Evolutionary conservation across 2,113 vertebrate genomes (phyloP).

Genomic region (Rattus rattus): DNA sequence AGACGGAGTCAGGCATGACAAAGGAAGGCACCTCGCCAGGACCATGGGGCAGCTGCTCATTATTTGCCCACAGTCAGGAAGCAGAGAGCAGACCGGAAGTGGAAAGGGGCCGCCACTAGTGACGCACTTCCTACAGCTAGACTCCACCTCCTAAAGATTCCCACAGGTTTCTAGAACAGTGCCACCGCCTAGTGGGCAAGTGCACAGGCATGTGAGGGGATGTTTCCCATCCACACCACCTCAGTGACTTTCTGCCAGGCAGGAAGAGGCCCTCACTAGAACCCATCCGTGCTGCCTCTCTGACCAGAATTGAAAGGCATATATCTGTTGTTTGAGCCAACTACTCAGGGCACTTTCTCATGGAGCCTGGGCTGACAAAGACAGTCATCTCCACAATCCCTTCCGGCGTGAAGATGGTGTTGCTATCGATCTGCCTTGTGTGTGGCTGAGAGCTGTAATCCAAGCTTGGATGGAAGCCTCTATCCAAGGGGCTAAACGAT

Average conservation of each 20-base stretch:
- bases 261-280: neutral
- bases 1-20: neutral
- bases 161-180: neutral
- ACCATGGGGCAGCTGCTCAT: neutral
- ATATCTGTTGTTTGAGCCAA: neutral
- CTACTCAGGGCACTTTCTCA: neutral
- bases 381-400: neutral
- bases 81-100: neutral
- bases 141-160: neutral
- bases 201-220: no score
- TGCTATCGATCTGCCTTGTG: constrained; percentile 61
- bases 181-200: neutral
- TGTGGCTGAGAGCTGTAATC: constrained; percentile 61
- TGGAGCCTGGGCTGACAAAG: neutral
- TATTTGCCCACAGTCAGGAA: neutral
- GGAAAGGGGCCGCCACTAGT: neutral
- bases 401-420: constrained; percentile 47
- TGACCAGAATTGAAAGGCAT: neutral
- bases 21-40: neutral
- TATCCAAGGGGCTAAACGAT: constrained; percentile 50
- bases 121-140: neutral
- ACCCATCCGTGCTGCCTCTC: rapidly evolving
- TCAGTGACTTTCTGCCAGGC: neutral
- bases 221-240: neutral
- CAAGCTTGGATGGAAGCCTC: constrained; percentile 58